Conservation (phyloP, 2,797 vertebrate genomes). For the Hylomyscus alleni region DNA sequence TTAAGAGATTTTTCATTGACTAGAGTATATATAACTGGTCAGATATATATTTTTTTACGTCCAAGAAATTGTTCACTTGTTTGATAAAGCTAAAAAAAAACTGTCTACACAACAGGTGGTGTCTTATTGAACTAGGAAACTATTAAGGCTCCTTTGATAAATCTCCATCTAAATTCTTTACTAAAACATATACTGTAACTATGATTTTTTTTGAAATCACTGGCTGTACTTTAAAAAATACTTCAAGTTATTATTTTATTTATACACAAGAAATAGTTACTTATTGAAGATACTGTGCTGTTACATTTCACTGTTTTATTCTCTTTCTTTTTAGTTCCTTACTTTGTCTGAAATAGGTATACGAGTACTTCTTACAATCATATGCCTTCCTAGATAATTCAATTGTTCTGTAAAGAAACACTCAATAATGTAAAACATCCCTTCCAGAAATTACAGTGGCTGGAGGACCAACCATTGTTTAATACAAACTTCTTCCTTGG, state of each 20-base stretch:
- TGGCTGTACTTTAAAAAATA: constrained; percentile 17
- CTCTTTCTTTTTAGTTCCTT: background rate
- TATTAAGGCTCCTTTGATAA: constrained; percentile 27
- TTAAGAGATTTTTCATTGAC: constrained; percentile 43
- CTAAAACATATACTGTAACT: background rate
- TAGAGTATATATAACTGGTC: constrained; percentile 32
- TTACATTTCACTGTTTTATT: background rate
- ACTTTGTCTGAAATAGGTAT: background rate
- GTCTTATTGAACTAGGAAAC: constrained; percentile 42
- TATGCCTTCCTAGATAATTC: background rate
- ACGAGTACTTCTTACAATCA: background rate
- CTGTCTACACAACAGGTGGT: background rate
- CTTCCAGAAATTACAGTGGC: background rate
- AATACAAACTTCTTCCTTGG: background rate
- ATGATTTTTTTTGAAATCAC: background rate
- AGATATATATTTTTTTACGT: constrained; percentile 45
- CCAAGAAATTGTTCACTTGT: background rate
- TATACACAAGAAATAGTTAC: constrained; percentile 7
- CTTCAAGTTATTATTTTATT: background rate
- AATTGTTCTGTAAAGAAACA: background rate
- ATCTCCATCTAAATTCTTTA: constrained; percentile 8
- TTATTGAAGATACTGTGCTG: background rate
- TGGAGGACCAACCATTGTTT: background rate
- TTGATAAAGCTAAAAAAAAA: constrained; percentile 47
- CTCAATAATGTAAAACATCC: background rate